Evolutionary conservation across 2,888 invertebrate species (phyloP).

Genomic region (Hirtodrosophila confusa): DNA sequence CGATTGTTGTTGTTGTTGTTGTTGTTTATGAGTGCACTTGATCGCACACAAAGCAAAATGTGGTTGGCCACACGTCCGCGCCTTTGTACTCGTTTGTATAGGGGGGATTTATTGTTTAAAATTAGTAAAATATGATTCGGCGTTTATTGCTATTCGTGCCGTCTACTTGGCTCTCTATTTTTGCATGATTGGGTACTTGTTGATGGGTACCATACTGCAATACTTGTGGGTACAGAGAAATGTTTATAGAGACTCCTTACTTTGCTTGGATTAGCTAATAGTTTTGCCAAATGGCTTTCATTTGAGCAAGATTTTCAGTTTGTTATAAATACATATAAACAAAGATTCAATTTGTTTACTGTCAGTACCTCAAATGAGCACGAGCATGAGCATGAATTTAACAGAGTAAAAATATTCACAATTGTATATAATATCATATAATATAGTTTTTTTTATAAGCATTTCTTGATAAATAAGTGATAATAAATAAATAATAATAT

Average conservation of each 20-base stretch:
- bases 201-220: slow-evolving; percentile 25
- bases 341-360: no score
- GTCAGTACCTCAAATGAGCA: no score
- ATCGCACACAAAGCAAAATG: slow-evolving; percentile 52
- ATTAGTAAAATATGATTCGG: slow-evolving; percentile 71
- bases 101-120: slow-evolving; percentile 38
- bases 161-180: slow-evolving; percentile 8
- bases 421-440: no score
- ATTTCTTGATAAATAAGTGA: no score
- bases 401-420: no score
- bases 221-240: no score
- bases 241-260: slow-evolving; percentile 25
- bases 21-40: slow-evolving; percentile 45
- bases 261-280: slow-evolving; percentile 39
- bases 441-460: no score
- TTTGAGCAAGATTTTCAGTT: neutral
- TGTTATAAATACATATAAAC: no score
- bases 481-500: no score
- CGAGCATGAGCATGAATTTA: no score
- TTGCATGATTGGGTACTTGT: slow-evolving; percentile 31
- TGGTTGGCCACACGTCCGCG: slow-evolving; percentile 61
- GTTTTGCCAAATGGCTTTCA: slow-evolving; percentile 27
- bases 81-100: slow-evolving; percentile 41
- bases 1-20: slow-evolving; percentile 56
- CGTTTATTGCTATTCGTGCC: slow-evolving; percentile 19